Conservation (phyloP, 2,888 invertebrate species). For the Poecilobothrus nobilitatus region DNA sequence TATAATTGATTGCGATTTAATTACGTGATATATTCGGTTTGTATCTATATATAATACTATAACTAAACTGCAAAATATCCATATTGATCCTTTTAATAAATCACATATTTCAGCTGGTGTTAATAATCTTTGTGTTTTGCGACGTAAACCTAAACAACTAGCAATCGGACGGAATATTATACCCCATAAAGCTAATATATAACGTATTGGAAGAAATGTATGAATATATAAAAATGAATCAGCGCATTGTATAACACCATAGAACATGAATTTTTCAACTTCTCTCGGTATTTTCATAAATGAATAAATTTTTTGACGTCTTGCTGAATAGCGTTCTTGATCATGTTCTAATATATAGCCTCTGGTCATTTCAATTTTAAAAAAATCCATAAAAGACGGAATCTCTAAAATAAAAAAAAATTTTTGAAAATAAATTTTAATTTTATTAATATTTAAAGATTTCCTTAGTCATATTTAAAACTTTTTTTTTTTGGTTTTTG, state of each 20-base stretch:
- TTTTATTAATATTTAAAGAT: too few species aligned
- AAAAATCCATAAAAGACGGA: constrained; percentile 53
- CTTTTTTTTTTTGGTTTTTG: too few species aligned
- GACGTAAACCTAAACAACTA: constrained; percentile 60
- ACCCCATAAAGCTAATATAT: constrained; percentile 77
- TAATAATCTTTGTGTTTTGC: constrained; percentile 51
- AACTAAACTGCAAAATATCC: constrained; percentile 66
- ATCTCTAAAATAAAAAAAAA: constrained; percentile 20
- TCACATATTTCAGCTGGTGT: constrained; percentile 93
- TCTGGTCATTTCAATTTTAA: constrained; percentile 79
- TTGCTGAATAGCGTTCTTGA: constrained; percentile 86
- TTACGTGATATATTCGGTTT: constrained; percentile 94
- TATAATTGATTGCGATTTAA: constrained; percentile 96
- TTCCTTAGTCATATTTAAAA: too few species aligned
- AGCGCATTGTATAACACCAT: constrained; percentile 91
- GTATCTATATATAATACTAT: constrained; percentile 90
- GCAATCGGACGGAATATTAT: constrained; percentile 64
- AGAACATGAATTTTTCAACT: constrained; percentile 84
- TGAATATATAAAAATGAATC: constrained; percentile 97
- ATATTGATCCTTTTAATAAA: constrained; percentile 82
- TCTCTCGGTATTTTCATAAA: constrained; percentile 93
- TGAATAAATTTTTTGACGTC: constrained; percentile 91
- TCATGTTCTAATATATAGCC: constrained; percentile 93
- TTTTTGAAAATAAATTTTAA: background rate
- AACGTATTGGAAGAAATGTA: constrained; percentile 91